Evolutionary conservation across 2,797 vertebrate species (phyloP), one percentile per base, ranked within the genome.

Genomic region (Acanthopagrus latus): DNA sequence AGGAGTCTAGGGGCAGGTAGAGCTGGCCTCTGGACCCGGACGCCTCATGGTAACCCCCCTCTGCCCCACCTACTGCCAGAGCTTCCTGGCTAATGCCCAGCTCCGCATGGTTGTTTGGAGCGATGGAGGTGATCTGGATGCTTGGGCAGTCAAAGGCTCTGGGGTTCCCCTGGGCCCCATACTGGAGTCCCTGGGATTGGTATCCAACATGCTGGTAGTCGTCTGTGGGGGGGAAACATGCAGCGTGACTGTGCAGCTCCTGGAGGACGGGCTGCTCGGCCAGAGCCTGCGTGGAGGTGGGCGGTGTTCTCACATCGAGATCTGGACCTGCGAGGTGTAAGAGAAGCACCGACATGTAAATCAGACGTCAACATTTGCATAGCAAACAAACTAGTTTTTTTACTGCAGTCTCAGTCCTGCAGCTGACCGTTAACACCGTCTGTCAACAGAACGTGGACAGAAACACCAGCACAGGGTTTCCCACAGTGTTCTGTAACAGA

Each of bases 131-230:
- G 80, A 99, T 99, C 87, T 99, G 97, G 86, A 99, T 99, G 89
- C 98, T 99, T 13, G 98, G 98, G 83, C 98, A 99, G 85, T 98
- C 96, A 27, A 99, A 99, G n/a, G 96, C 90, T 81, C 96, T 96
- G 91, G 93, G 94, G 90, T 94, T 96, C 93, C 95, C 90, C 80
- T 79, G 72, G 64, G 93, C 84, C 50, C 80, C 92, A 3, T 96
- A 96, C 75, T 94, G 96, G 82, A 91, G 93, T 75, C 95, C 94
- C 63, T 95, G 94, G 71, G 89, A 56, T 46, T 95, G 95, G 76
- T 64, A 83, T 51, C 86, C 90, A 13, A 88, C 85, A 72, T 93
- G 90, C 82, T 95, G 94, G 72, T 95, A 95, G 87, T 52, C 76
- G 87, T 93, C 95, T 84, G 94, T 86, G 76, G 90, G 59, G 85